These are phyloP conservation scores for Cephus sareptanus DNA, from an alignment of 2,888 invertebrate genomes.

Conservation along the genomic window DNA sequence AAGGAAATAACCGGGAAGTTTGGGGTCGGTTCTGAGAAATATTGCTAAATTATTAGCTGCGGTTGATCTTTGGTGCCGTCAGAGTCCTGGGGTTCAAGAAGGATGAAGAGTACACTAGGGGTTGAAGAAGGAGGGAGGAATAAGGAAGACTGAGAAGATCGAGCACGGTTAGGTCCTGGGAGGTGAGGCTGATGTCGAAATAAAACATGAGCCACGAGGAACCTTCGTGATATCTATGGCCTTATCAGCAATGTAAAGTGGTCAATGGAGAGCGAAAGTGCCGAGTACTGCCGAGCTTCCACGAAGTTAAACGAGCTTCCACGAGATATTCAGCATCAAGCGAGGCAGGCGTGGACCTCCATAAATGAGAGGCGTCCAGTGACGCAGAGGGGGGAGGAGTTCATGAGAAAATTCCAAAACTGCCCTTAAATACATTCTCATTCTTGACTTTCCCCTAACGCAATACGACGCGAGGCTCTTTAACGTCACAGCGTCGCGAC, in stretches of 20 bases:
- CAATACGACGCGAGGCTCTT: background rate
- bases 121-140: slow-evolving; percentile 1
- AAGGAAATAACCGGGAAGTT: background rate
- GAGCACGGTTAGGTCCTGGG: slow-evolving; percentile 4
- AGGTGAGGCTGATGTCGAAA: slow-evolving; percentile 20
- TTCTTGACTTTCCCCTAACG: background rate
- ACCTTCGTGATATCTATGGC: slow-evolving; percentile 27
- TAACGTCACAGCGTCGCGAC: background rate
- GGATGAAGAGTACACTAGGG: slow-evolving; percentile 6
- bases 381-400: background rate
- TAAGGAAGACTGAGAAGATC: slow-evolving; percentile 8
- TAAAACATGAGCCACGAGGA: slow-evolving; percentile 29
- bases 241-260: slow-evolving; percentile 30
- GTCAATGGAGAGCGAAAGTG: slow-evolving; percentile 16
- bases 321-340: background rate
- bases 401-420: background rate
- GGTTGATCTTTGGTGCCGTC: background rate
- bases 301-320: background rate
- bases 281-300: background rate
- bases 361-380: background rate
- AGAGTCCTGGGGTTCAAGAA: slow-evolving; percentile 1
- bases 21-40: slow-evolving; percentile 10
- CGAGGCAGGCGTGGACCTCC: background rate
- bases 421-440: background rate
- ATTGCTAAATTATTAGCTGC: slow-evolving; percentile 21